A percentile compares a stretch with the other conserved stretches of the same genome.
Evolutionary conservation across 2,797 vertebrate species (phyloP).

Genomic region (Melanogrammus aeglefinus): DNA sequence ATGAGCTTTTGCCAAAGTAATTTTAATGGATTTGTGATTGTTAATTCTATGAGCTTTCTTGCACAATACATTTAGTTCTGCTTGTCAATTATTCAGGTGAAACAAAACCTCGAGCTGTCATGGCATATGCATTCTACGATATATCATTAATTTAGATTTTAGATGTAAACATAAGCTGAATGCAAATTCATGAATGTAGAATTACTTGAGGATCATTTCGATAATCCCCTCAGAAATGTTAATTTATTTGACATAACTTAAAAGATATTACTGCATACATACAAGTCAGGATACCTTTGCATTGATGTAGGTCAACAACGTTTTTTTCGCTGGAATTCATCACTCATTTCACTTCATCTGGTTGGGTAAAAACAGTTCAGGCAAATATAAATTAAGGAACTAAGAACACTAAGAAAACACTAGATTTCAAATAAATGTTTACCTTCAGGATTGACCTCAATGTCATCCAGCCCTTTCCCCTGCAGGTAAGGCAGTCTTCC

Average conservation of each 20-base stretch:
- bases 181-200: too few relatives aligned
- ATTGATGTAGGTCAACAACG: too few relatives aligned
- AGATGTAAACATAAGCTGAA: too few relatives aligned
- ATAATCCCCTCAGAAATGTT: neutral
- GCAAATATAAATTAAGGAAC: conserved; percentile 7
- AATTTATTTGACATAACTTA: neutral
- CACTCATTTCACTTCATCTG: conserved; percentile 19
- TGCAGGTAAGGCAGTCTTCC: too few relatives aligned
- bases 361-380: conserved; percentile 4
- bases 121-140: too few relatives aligned
- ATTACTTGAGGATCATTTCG: too few relatives aligned
- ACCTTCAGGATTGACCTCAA: conserved; percentile 19
- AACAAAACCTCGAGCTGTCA: neutral
- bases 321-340: conserved; percentile 18
- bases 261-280: neutral
- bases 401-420: neutral
- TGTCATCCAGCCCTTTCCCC: too few relatives aligned
- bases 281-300: neutral
- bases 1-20: too few relatives aligned
- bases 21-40: too few relatives aligned
- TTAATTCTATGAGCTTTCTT: too few relatives aligned
- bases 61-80: too few relatives aligned
- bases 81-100: neutral
- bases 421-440: neutral
- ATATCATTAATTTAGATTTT: too few relatives aligned